phyloP scores from a whole-genome alignment of 2,113 vertebrate species.

The Lipotes vexillifer region DNA sequence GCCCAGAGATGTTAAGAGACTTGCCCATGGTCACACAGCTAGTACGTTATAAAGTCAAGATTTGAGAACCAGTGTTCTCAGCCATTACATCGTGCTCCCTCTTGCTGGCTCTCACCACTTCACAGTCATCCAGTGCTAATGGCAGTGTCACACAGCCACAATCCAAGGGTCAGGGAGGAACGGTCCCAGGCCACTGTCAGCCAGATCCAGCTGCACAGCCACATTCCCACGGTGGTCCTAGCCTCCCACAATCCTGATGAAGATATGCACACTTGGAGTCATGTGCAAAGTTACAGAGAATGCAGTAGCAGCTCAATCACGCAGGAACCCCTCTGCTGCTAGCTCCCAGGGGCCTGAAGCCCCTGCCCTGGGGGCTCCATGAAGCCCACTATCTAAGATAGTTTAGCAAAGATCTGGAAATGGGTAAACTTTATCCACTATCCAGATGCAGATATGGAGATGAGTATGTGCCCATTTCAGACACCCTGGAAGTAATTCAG shows the following conservation, averaged over 20 bases:
- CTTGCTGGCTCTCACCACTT: neutral
- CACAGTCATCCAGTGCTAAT: neutral
- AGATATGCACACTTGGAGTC: neutral
- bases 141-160: neutral
- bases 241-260: neutral
- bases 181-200: neutral
- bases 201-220: neutral
- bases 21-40: neutral
- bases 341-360: neutral
- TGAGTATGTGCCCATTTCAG: neutral
- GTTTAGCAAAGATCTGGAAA: neutral
- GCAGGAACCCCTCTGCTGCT: no score
- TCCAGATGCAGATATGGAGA: neutral
- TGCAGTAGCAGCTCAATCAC: no score
- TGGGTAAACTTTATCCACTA: neutral
- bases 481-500: neutral
- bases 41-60: neutral
- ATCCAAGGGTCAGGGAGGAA: neutral
- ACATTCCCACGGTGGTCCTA: fast-evolving
- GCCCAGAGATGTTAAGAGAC: neutral
- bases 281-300: no score
- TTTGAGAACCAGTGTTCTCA: neutral
- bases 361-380: neutral
- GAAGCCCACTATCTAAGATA: neutral
- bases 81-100: neutral